Base-by-base conservation (phyloP, 2,888 invertebrate genomes). In the Ichneumoninae sp. region DNA sequence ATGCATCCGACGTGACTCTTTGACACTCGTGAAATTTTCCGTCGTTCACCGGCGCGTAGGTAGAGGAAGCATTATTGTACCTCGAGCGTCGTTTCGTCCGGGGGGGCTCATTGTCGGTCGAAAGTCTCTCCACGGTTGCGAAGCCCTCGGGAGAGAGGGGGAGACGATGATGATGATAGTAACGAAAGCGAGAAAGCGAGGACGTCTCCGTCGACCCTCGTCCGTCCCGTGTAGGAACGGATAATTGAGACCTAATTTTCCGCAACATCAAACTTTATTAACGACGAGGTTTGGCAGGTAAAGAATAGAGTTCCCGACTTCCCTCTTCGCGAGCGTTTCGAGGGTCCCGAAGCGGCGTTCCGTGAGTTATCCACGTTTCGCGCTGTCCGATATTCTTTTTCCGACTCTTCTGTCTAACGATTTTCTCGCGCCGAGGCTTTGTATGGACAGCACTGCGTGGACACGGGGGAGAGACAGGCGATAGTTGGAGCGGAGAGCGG, bases 261-360 rank as follows among this genome's bases (percentile, higher is more conserved):
- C 92, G 92, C 91, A 88, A 92, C 92, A 92, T 93, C 91, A 91
- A 90, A 87, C 91, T 91, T 92, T 92, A 92, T 92, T 92, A 92
- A 93, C 91, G 92, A 87, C 87, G 86, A 88, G 88, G 83, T 63
- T 54, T 87, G 89, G 84, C 88, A 88, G 87, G 88, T 88, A 83
- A 87, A 87, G 87, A 88, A 88, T 85, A 60, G 85, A 81, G 81
- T 81, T 70, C 60, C 52, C 22, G 85, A 63, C 63, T 63, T 30
- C 30, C 30, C 63, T 63, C 33, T 7, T 33, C 63, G 16, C 63
- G 63, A 63, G 16, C 63, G 7, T 16, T 63, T n/a, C 63, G 63
- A 63, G 63, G 63, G 63, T 63, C 13, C 3, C n/a, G 4, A 10
- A 33, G 13, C 30, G 33, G 16, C 5, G 63, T n/a, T 63, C 13